These are phyloP conservation scores for Callipepla californica DNA, from an alignment of 2,113 vertebrate genomes.

Conservation along the genomic window DNA sequence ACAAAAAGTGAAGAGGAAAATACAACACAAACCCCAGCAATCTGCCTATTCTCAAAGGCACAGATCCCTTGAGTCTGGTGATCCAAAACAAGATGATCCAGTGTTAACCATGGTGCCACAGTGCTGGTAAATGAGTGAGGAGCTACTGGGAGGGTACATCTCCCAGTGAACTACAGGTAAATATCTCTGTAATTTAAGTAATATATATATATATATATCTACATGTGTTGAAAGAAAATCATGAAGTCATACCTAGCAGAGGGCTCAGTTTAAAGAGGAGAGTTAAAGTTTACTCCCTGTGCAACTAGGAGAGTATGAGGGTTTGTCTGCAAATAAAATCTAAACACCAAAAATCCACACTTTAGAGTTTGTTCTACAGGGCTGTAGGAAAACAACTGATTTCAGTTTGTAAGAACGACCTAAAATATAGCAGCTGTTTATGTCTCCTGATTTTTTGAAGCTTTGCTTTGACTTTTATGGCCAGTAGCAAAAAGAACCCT, in stretches of 20 bases:
- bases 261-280: conserved; percentile 17
- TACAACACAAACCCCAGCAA: not conserved
- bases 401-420: not conserved
- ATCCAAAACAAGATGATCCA: not conserved
- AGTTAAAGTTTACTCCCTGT: not conserved
- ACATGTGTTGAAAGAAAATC: not conserved
- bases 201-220: not conserved
- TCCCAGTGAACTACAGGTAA: not conserved
- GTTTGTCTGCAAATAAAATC: conserved; percentile 53
- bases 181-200: not conserved
- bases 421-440: conserved; percentile 19
- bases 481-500: conserved; percentile 30
- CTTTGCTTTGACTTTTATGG: conserved; percentile 49
- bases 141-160: not conserved
- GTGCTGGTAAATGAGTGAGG: not conserved
- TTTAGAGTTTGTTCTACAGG: conserved; percentile 46
- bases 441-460: conserved; percentile 31
- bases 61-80: rapidly evolving
- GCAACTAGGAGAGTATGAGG: not conserved
- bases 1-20: not conserved
- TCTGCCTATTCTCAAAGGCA: not conserved
- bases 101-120: not conserved
- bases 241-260: not conserved
- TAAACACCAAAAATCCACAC: conserved; percentile 50
- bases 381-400: conserved; percentile 17